Evolutionary conservation across 2,113 vertebrate genomes (phyloP).

Genomic region (Cnemophilus loriae): DNA sequence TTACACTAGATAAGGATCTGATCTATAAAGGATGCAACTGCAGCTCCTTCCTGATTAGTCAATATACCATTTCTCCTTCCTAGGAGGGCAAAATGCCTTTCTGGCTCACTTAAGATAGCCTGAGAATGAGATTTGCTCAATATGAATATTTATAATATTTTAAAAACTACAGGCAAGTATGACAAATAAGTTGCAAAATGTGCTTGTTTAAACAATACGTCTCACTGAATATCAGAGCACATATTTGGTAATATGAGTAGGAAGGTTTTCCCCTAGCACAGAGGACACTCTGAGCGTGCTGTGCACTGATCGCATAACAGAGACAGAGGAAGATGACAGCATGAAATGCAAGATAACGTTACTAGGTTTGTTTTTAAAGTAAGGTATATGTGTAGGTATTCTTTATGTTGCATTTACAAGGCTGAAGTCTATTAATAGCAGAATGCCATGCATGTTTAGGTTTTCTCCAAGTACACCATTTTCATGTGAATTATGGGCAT

Average conservation of each 20-base stretch:
- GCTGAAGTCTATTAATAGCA: not conserved
- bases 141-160: constrained; percentile 10
- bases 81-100: not conserved
- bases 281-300: not conserved
- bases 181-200: constrained; percentile 25
- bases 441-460: not conserved
- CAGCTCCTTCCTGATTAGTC: not conserved
- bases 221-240: not conserved
- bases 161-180: not conserved
- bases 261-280: not conserved
- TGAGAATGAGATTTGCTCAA: not conserved
- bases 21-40: not conserved
- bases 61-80: not conserved
- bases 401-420: not conserved
- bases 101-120: not conserved
- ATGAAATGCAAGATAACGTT: not conserved
- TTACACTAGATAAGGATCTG: not conserved
- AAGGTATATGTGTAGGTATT: not conserved
- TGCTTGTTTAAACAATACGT: constrained; percentile 13
- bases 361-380: not conserved
- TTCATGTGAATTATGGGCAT: not conserved
- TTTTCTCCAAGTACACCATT: not conserved
- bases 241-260: not conserved
- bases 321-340: not conserved
- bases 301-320: not conserved